Evolutionary conservation across 2,888 invertebrate genomes (phyloP), one percentile per base, ranked within the genome.

Genomic region (Leptinotarsa rubiginosa): DNA sequence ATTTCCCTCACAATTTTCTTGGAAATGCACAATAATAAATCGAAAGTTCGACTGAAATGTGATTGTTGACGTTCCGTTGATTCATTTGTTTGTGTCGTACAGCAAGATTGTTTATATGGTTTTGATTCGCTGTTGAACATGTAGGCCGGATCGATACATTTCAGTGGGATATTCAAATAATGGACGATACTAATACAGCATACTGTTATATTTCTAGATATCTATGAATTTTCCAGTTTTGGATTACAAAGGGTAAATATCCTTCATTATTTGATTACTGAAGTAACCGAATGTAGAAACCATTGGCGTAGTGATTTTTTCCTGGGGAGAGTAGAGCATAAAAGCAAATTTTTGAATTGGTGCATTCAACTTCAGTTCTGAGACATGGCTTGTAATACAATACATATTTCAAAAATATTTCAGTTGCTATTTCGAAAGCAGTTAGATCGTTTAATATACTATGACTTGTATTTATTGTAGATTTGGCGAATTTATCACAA

Each of bases 1-100:
- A 72, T 75, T 65, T 65, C 18, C 25, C 25, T 13, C 15, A 15
- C 47, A 62, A 49, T 69, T 65, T 72, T 72, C 47, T 52, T 20
- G 50, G 72, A 72, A 72, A 75, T 69, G 64, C 31, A 64, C 68
- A 69, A 31, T 20, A 71, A 72, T 49, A 62, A n/a, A 62, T n/a
- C 31, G 41, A 62, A 41, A 62, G 62, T 41, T 41, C 41, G 62
- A 62, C 41, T 62, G 62, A 62, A 62, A 62, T 25, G 31, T 62
- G 31, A 62, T 62, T 62, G 62, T 62, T 62, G 62, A 62, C 62
- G 62, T 62, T 62, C n/a, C 7, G 41, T 16, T 62, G 31, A 16
- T n/a, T 62, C 41, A 62, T 62, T 62, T 62, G 62, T 62, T 62
- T 62, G 62, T 62, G n/a, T 62, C 10, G 62, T 62, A 41, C 62